Base-by-base conservation (phyloP, 2,113 vertebrate species). In the Thalassoma bifasciatum region DNA sequence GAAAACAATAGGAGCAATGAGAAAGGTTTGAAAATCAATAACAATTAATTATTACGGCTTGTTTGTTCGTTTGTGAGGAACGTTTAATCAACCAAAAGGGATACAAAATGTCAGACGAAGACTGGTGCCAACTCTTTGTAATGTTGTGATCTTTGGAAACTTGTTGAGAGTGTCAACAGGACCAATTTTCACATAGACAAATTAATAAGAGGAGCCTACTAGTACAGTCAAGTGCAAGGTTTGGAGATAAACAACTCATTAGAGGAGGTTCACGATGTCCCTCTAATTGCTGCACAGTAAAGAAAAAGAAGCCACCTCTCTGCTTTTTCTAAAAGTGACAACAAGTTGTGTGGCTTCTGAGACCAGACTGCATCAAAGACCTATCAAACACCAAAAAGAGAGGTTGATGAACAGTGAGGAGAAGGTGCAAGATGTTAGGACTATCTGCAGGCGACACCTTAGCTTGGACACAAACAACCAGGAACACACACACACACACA, bases 391-490 rank as follows among this genome's bases (percentile, higher is more conserved):
- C 69, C 19, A 30, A 40, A 47, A 57, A 56, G 50, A 57, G 63
- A 75, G 69, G 81, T 56, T 84, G 79, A 79, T 68, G 60, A 83
- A 77, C 79, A 80, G 67, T 46, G 11, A 70, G 61, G 81, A 77
- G 52, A 56, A 82, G 74, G 85, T 82, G 67, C 61, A 24, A 80
- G 65, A 77, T 80, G 86, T 85, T 86, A 88, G 62, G 87, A 88
- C 78, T 71, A 84, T 83, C 84, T 89, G 91, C 86, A 86, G 34
- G 51, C 80, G 89, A 89, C 71, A 84, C 85, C 72, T 44, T 36
- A 24, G 53, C 74, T 61, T 61, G 14, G 82, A 80, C 80, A 76
- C 68, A 30, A 30, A 30, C 3, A 30, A 30, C 3, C 30, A 30
- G 30, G 30, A 30, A 30, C 30, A 30, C 54, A 80, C 54, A 80